Percentiles rank a stretch among this genome's conserved stretches.
Evolutionary conservation across 1,140 invertebrate species (phyloP).

Genomic region (Lysiphlebus fabarum): DNA sequence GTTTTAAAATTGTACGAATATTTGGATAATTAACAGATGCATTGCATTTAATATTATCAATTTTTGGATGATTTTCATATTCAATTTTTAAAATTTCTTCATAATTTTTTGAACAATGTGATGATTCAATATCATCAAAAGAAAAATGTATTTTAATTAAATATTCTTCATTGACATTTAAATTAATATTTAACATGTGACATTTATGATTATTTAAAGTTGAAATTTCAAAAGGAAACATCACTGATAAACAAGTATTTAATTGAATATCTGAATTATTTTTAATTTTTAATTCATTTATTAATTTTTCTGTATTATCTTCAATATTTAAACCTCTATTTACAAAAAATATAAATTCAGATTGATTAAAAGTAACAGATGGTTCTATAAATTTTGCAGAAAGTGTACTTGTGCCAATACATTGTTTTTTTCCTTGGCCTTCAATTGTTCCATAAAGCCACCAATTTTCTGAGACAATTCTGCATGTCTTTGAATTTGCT

Average conservation of each 20-base stretch:
- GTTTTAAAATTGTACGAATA: slow-evolving; percentile 36
- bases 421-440: slow-evolving; percentile 32
- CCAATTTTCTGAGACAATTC: slow-evolving; percentile 36
- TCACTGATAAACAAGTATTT: slow-evolving; percentile 27
- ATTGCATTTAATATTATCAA: slow-evolving; percentile 43
- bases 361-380: slow-evolving; percentile 34
- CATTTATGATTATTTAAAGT: slow-evolving; percentile 15
- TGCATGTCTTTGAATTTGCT: slow-evolving; percentile 26
- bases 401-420: slow-evolving; percentile 33
- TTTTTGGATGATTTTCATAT: slow-evolving; percentile 37
- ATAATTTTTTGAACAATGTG: slow-evolving; percentile 28
- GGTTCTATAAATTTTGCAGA: slow-evolving; percentile 35
- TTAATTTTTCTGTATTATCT: slow-evolving; percentile 6
- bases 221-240: slow-evolving; percentile 35
- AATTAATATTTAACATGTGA: slow-evolving; percentile 25
- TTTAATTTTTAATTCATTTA: slow-evolving; percentile 35
- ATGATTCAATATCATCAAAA: slow-evolving; percentile 18
- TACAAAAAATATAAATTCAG: slow-evolving; percentile 32
- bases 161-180: slow-evolving; percentile 19
- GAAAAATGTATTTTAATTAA: slow-evolving; percentile 30
- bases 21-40: slow-evolving; percentile 54
- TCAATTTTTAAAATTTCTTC: slow-evolving; percentile 27
- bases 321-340: slow-evolving; percentile 25
- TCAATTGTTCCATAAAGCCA: slow-evolving; percentile 32
- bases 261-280: slow-evolving; percentile 36